These are phyloP conservation scores for Enteromius mattozi DNA, from an alignment of 2,797 vertebrate genomes.

Conservation along the genomic window DNA sequence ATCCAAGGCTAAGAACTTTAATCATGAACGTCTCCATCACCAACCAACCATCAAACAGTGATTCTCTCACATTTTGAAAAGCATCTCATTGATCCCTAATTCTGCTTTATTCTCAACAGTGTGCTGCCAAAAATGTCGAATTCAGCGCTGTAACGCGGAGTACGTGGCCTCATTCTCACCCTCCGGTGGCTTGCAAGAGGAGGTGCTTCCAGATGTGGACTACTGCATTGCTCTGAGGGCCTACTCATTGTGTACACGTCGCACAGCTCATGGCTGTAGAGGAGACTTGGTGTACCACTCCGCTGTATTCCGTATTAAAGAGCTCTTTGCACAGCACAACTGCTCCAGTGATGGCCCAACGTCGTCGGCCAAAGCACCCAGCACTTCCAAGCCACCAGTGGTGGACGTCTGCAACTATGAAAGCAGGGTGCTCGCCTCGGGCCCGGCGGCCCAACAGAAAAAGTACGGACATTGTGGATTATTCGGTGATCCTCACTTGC, in stretches of 20 bases:
- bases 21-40: neutral
- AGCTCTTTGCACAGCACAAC: slow-evolving; percentile 84
- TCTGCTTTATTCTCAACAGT: slow-evolving; percentile 61
- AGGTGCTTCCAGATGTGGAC: slow-evolving; percentile 74
- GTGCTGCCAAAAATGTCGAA: slow-evolving; percentile 83
- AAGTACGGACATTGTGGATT: slow-evolving; percentile 86
- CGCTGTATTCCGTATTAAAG: slow-evolving; percentile 82
- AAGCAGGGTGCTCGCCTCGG: slow-evolving; percentile 69
- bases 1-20: slow-evolving; percentile 5
- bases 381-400: slow-evolving; percentile 70
- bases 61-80: neutral
- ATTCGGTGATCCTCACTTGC: slow-evolving; percentile 85
- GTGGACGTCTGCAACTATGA: slow-evolving; percentile 82
- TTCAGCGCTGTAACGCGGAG: slow-evolving; percentile 83
- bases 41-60: slow-evolving; percentile 28
- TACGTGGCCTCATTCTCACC: slow-evolving; percentile 82
- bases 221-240: slow-evolving; percentile 83
- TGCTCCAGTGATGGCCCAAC: slow-evolving; percentile 85
- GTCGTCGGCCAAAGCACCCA: slow-evolving; percentile 74
- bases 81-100: neutral
- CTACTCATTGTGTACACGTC: slow-evolving; percentile 79
- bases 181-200: slow-evolving; percentile 78
- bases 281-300: slow-evolving; percentile 86
- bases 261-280: slow-evolving; percentile 79
- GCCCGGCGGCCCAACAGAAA: slow-evolving; percentile 70